Percentiles rank a stretch among this genome's conserved stretches.
phyloP scores from a whole-genome alignment of 2,888 invertebrate species.

The Heliothis peltigera region DNA sequence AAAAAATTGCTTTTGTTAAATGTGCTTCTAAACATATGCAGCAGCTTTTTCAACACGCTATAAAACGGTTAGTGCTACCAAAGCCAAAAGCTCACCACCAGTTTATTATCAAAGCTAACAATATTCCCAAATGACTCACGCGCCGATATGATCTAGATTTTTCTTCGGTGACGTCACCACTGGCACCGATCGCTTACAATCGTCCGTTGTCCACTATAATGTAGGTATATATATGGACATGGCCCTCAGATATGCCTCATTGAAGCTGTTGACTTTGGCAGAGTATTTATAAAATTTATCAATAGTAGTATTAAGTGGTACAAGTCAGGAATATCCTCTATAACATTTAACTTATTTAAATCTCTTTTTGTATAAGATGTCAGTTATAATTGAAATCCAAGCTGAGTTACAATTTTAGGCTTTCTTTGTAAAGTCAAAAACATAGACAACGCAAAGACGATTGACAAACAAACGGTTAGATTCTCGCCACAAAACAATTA shows the following conservation, averaged over 20 bases:
- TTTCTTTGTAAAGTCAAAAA: no score
- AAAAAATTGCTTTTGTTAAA: no score
- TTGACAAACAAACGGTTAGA: no score
- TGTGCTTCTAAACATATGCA: background rate
- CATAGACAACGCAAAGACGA: no score
- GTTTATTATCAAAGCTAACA: constrained; percentile 16
- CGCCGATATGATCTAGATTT: constrained; percentile 38
- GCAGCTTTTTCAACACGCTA: background rate
- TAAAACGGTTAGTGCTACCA: constrained; percentile 10
- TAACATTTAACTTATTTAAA: no score
- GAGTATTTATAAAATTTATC: no score
- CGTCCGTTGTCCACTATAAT: background rate
- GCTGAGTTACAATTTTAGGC: no score
- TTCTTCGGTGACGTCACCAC: constrained; percentile 42
- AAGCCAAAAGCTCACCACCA: constrained; percentile 10
- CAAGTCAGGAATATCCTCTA: no score
- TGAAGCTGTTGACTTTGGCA: background rate
- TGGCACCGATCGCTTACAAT: constrained; percentile 13
- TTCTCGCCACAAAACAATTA: constrained; percentile 4
- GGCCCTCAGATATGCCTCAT: background rate
- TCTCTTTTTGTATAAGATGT: no score
- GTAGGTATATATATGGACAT: constrained; percentile 19
- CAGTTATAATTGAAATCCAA: no score
- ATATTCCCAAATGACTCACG: constrained; percentile 32
- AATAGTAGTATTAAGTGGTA: no score